phyloP scores from a whole-genome alignment of 2,888 invertebrate genomes.

The Xestia ashworthii region DNA sequence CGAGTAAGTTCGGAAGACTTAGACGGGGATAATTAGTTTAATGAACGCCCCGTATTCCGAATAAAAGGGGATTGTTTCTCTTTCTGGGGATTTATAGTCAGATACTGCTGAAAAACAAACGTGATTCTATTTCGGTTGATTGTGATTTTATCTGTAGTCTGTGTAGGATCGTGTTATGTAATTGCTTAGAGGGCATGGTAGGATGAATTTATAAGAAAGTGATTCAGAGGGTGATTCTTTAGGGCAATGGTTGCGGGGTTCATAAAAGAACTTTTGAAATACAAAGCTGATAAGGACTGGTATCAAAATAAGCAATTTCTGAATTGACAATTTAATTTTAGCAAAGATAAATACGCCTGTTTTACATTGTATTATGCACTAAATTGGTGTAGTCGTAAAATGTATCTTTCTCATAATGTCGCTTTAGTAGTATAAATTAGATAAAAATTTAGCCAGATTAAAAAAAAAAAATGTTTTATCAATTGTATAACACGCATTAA shows the following conservation, averaged over 20 bases:
- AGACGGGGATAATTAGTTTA: conserved; percentile 82
- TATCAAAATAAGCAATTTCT: background rate
- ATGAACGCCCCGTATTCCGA: conserved; percentile 75
- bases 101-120: conserved; percentile 60
- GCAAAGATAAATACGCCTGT: background rate
- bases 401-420: too few species aligned
- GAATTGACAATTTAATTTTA: background rate
- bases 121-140: conserved; percentile 60
- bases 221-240: background rate
- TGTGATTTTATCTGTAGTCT: conserved; percentile 59
- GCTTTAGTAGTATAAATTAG: too few species aligned
- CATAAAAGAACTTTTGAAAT: background rate
- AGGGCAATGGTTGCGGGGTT: background rate
- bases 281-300: background rate
- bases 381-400: too few species aligned
- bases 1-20: conserved; percentile 72
- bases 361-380: background rate
- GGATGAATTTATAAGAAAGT: background rate
- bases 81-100: conserved; percentile 59
- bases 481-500: background rate
- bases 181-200: background rate
- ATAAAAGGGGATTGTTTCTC: conserved; percentile 68
- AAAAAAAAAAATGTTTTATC: too few species aligned
- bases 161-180: conserved; percentile 29
- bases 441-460: too few species aligned